Percentiles rank a stretch among this genome's conserved stretches.
Evolutionary conservation across 2,113 vertebrate genomes (phyloP).

Genomic region (Osmerus eperlanus): DNA sequence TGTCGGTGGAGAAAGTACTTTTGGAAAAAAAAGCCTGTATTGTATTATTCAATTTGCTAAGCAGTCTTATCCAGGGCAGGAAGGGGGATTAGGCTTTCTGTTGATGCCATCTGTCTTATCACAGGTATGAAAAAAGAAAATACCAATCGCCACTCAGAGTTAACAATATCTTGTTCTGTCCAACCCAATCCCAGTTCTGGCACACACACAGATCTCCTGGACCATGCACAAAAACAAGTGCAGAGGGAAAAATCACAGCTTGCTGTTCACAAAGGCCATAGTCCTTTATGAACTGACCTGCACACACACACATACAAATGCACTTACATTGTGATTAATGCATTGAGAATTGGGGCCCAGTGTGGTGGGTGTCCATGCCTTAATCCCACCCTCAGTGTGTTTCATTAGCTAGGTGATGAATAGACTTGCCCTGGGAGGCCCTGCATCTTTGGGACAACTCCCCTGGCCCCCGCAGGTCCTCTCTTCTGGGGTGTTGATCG

Average conservation of each 20-base stretch:
- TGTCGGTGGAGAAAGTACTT: constrained; percentile 32
- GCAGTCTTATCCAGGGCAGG: constrained; percentile 28
- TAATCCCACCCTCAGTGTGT: constrained; percentile 69
- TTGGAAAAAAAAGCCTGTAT: constrained; percentile 42
- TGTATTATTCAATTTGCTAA: constrained; percentile 49
- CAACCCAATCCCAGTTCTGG: constrained; percentile 23
- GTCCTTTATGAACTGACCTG: background rate
- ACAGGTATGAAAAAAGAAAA: constrained; percentile 7
- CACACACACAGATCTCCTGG: constrained; percentile 39
- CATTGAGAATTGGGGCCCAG: constrained; percentile 39
- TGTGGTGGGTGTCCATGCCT: constrained; percentile 60
- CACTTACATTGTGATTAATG: constrained; percentile 65
- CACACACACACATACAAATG: background rate
- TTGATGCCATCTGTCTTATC: constrained; percentile 2
- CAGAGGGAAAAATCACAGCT: constrained; percentile 29
- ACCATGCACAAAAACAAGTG: constrained; percentile 39
- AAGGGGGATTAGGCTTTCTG: constrained; percentile 16
- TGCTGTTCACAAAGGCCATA: background rate
- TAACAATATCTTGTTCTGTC: constrained; percentile 37
- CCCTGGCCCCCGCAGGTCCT: constrained; percentile 24
- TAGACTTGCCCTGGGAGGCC: constrained; percentile 42
- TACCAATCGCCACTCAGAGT: constrained; percentile 35
- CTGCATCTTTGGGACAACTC: constrained; percentile 27
- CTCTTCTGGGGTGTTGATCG: constrained; percentile 41
- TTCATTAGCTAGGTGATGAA: constrained; percentile 71